Evolutionary conservation across 2,797 vertebrate genomes (phyloP).

Genomic region (Pangasius macronema): DNA sequence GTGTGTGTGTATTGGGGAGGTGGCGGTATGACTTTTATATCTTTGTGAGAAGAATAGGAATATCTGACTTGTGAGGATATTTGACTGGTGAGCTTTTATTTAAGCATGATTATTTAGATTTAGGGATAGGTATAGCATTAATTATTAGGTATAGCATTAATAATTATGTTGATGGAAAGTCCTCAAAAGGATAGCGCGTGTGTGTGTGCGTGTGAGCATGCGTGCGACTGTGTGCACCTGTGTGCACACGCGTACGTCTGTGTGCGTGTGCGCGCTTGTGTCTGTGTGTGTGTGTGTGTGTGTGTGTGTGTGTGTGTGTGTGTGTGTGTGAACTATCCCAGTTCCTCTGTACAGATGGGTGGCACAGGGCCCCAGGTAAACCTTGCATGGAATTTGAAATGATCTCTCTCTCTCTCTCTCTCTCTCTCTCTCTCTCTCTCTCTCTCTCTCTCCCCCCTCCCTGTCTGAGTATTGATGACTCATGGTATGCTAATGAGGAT

Average conservation of each 20-base stretch:
- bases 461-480: slow-evolving; percentile 23
- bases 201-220: background rate
- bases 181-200: background rate
- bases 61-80: background rate
- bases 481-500: slow-evolving; percentile 34
- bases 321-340: background rate
- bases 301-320: background rate
- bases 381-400: slow-evolving; percentile 7
- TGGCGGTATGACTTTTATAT: background rate
- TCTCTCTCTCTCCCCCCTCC: background rate
- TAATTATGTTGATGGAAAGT: background rate
- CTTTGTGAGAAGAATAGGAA: background rate
- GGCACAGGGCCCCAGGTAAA: background rate
- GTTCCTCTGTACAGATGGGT: slow-evolving; percentile 7
- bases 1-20: background rate
- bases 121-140: background rate
- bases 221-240: background rate
- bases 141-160: background rate
- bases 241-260: too few relatives aligned
- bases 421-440: background rate
- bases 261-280: too few relatives aligned
- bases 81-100: background rate
- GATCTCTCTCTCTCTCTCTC: background rate
- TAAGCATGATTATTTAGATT: background rate
- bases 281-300: background rate